phyloP scores from a whole-genome alignment of 2,113 vertebrate species.

The Craseonycteris thonglongyai region DNA sequence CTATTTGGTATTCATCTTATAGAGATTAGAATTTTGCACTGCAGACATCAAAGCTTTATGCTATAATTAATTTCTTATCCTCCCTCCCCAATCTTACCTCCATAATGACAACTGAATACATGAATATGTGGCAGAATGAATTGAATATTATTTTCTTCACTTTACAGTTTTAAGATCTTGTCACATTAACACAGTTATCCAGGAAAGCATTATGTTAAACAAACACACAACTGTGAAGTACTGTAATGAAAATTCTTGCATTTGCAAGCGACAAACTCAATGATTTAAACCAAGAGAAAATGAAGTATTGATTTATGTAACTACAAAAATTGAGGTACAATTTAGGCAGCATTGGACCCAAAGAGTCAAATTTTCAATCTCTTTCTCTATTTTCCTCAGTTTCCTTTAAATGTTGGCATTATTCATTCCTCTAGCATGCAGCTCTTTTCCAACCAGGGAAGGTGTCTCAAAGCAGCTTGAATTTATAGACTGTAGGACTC shows the following conservation, averaged over 20 bases:
- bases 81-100: background rate
- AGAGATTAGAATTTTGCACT: background rate
- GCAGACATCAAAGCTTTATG: conserved; percentile 9
- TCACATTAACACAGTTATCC: conserved; percentile 38
- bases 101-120: background rate
- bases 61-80: background rate
- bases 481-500: background rate
- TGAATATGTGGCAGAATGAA: conserved; percentile 14
- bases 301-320: background rate
- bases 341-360: background rate
- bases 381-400: background rate
- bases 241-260: background rate
- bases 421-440: background rate
- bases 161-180: background rate
- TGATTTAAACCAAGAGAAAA: background rate
- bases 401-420: background rate
- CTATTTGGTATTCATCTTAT: background rate
- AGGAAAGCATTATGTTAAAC: background rate
- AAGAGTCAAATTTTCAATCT: background rate
- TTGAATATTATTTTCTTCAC: background rate
- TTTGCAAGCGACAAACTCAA: background rate
- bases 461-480: background rate
- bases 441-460: background rate
- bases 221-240: background rate
- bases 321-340: background rate